Base-by-base conservation (phyloP, 1,140 invertebrate genomes). In the Saccostrea echinata region DNA sequence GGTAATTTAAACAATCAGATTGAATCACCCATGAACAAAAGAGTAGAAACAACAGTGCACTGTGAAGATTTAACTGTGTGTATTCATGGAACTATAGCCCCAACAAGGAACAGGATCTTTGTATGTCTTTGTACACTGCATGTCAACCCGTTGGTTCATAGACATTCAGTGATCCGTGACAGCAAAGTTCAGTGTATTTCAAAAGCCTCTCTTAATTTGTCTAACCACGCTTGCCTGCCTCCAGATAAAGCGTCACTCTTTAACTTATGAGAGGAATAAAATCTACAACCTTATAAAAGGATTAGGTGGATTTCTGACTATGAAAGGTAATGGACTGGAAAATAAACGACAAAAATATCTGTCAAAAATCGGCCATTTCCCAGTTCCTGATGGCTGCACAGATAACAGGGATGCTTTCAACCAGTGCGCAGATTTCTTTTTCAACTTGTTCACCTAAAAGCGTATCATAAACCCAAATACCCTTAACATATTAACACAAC, bases 241-340 rank as follows among this genome's bases (percentile, higher is more conserved):
- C 27, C 68, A 76, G 24, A 76, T 76, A 76, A 76, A 76, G 68
- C 68, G 24, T 76, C 68, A 76, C 68, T 76, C 68, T 76, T 76
- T 76, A 76, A 76, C 68, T 76, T 76, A 24, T 16, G 68, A 76
- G 68, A 30, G 27, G 68, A 76, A 76, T 76, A 76, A 76, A 71
- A 76, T 33, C 68, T 76, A 76, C 27, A 76, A 76, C 68, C 68
- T 33, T 76, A 76, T 76, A 76, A 76, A 76, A 76, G 68, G 68
- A 76, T 76, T 76, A 76, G 68, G 68, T 76, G 68, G 68, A 76
- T 76, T 76, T 76, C 68, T 76, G 68, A 76, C 68, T 76, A 76
- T 33, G 30, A 76, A 76, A 35, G 68, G 68, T 76, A 76, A 76
- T 76, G 68, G 68, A 76, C 24, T 76, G 68, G 68, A 76, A 76